These are phyloP conservation scores for Stenichneumon culpator DNA, from an alignment of 2,888 invertebrate genomes.

Conservation along the genomic window DNA sequence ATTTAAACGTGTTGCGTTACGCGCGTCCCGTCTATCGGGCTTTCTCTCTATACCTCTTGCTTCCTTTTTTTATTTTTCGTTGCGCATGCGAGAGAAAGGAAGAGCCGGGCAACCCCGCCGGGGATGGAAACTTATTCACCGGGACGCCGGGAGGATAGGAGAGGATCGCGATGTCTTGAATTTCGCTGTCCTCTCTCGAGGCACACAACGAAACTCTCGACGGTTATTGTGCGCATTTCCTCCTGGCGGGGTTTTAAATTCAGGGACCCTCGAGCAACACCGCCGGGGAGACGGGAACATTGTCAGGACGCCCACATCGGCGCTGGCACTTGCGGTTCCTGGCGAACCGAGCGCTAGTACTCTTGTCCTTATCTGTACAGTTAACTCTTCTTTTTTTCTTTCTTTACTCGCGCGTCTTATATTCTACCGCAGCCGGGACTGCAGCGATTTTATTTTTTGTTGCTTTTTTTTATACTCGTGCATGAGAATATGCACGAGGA, in stretches of 20 bases:
- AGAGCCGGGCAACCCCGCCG: slow-evolving; percentile 2
- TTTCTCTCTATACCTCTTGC: slow-evolving; percentile 72
- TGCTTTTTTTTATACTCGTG: not conserved
- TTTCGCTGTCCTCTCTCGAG: slow-evolving; percentile 43
- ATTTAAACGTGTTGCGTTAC: slow-evolving; percentile 83
- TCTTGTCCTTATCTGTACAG: not conserved
- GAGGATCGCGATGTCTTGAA: slow-evolving; percentile 45
- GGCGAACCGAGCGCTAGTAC: not conserved
- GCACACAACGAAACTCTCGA: slow-evolving; percentile 10
- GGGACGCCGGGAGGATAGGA: not conserved
- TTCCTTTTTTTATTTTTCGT: not conserved
- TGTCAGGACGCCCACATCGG: not conserved
- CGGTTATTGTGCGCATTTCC: slow-evolving; percentile 28
- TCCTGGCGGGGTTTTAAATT: slow-evolving; percentile 46
- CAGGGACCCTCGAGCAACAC: slow-evolving; percentile 6
- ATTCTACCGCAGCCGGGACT: too few species aligned
- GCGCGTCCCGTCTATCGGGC: slow-evolving; percentile 72
- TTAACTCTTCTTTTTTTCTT: not conserved
- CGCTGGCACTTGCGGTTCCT: slow-evolving; percentile 1
- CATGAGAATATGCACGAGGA: not conserved
- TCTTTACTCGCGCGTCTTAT: not conserved
- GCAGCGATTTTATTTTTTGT: not conserved
- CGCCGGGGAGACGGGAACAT: not conserved
- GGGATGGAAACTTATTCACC: slow-evolving; percentile 19
- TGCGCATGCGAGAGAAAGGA: not conserved